phyloP scores from a whole-genome alignment of 2,113 vertebrate genomes.

The Anseranas semipalmata region DNA sequence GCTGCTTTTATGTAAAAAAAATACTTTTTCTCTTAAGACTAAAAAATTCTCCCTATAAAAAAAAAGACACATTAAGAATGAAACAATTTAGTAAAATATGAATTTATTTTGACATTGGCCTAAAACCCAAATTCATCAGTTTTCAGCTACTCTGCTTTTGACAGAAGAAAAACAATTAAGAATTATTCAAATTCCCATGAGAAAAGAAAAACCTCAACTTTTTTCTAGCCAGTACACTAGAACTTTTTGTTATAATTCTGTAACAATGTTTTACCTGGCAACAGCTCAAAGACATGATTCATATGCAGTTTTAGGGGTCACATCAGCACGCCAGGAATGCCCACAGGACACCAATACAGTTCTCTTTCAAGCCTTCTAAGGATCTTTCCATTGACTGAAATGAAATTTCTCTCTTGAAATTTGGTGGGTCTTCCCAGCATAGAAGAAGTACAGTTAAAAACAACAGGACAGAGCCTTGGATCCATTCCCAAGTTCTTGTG shows the following conservation, averaged over 20 bases:
- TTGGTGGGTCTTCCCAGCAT: neutral
- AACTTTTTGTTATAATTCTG: neutral
- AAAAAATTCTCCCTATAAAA: neutral
- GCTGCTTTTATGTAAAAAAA: neutral
- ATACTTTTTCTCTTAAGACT: neutral
- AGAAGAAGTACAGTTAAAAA: neutral
- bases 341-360: neutral
- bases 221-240: neutral
- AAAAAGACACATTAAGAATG: neutral
- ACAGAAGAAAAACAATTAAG: neutral
- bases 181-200: neutral
- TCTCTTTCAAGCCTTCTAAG: neutral
- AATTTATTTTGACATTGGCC: neutral
- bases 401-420: neutral
- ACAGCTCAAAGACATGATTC: slow-evolving; percentile 6
- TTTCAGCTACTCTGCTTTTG: neutral
- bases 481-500: neutral
- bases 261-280: neutral
- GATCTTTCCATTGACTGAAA: neutral
- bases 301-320: neutral
- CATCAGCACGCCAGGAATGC: neutral
- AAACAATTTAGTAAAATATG: neutral
- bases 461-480: neutral
- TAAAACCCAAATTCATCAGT: neutral
- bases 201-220: neutral